phyloP scores from a whole-genome alignment of 2,113 vertebrate genomes.

The Melozone crissalis region DNA sequence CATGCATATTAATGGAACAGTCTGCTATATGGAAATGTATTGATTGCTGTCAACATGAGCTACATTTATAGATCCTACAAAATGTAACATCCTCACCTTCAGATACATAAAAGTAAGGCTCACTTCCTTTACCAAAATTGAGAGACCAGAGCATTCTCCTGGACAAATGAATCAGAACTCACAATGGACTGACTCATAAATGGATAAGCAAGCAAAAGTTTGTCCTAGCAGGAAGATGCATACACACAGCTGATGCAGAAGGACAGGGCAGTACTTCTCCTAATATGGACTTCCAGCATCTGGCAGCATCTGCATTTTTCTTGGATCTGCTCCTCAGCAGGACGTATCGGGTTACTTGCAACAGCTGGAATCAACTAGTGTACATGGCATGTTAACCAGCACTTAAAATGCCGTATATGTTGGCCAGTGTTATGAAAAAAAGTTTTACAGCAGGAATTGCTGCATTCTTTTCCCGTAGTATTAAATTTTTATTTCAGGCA shows the following conservation, averaged over 20 bases:
- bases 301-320: neutral
- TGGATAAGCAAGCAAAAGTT: neutral
- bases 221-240: neutral
- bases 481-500: neutral
- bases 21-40: neutral
- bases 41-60: neutral
- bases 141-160: neutral
- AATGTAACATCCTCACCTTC: neutral
- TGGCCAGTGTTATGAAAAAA: neutral
- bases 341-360: neutral
- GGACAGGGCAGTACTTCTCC: neutral
- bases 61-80: neutral
- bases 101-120: neutral
- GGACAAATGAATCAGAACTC: neutral
- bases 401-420: neutral
- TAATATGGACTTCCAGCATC: neutral
- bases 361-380: constrained; percentile 7
- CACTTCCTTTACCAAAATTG: neutral
- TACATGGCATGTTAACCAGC: neutral
- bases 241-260: neutral
- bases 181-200: neutral
- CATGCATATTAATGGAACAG: neutral
- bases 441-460: neutral
- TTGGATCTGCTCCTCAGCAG: neutral
- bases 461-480: neutral